Base-by-base conservation (phyloP, 2,113 vertebrate genomes). In the Phylloscopus trochilus region DNA sequence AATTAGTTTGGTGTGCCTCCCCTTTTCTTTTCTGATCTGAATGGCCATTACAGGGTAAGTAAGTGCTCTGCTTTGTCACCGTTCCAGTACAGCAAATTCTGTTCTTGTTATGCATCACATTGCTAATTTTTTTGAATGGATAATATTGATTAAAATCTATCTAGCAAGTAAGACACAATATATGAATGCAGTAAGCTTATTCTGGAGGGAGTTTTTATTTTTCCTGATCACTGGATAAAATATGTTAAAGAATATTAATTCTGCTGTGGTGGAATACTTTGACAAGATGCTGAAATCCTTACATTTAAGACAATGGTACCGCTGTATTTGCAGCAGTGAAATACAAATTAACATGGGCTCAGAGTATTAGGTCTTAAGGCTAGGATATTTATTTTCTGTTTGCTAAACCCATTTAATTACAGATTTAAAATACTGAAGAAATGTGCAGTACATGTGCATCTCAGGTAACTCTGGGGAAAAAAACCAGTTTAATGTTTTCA, bases 11-110 rank as follows among this genome's bases (percentile, higher is more conserved):
- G 92, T 90, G 66, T 92, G 78, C 95, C 79, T 96, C 87, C 73
- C 49, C 83, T 96, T 95, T 95, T 95, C 64, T 90, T 97, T 93
- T 94, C 72, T 96, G 47, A n/a, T 92, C 87, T 94, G 90, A 95
- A 96, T 60, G 81, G 92, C 76, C 94, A 81, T 92, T 97, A 92
- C 26, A 84, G 84, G 72, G 87, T 75, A 94, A 89, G 43, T 87
- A 76, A 84, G 51, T 81, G 84, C 86, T 92, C 74, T 69, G 70
- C 76, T 87, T 96, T 43, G 56, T 92, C 83, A 86, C 68, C 89
- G 73, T 96, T 67, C 92, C 89, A 74, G 53, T 81, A 74, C 53
- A 84, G 92, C 69, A 93, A 95, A 96, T 94, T 94, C 93, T 82
- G 51, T 93, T 94, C 92, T 89, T 88, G 68, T 82, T 91, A 74